phyloP scores from a whole-genome alignment of 2,888 invertebrate species.

The Heliconius ethilla region DNA sequence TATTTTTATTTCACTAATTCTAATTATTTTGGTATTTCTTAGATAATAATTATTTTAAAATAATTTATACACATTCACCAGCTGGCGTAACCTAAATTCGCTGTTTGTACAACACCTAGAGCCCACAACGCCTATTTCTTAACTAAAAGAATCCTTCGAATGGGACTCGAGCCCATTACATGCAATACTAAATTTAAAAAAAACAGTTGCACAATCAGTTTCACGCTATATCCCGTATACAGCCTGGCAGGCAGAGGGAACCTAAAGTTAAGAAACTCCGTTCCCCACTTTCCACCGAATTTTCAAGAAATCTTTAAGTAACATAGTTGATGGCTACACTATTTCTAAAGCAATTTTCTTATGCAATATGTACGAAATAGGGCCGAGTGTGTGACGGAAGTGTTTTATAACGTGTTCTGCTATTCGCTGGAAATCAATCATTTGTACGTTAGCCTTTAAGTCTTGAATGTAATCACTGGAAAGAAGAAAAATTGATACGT shows the following conservation, averaged over 20 bases:
- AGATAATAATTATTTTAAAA: neutral
- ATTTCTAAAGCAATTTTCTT: slow-evolving; percentile 33
- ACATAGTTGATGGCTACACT: slow-evolving; percentile 25
- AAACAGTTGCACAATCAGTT: neutral
- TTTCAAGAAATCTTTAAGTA: neutral
- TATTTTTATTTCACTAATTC: neutral
- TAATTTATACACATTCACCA: neutral
- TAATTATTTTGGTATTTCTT: neutral
- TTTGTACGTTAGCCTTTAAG: neutral
- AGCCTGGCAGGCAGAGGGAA: neutral
- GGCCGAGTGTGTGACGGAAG: slow-evolving; percentile 26
- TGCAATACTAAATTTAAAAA: too few relatives aligned
- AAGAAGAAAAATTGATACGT: neutral
- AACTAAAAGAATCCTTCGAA: too few relatives aligned
- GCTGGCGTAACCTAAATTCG: neutral
- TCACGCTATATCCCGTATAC: neutral
- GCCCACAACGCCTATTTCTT: too few relatives aligned
- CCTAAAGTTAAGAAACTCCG: neutral
- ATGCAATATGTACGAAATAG: slow-evolving; percentile 35
- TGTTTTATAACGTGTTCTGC: neutral
- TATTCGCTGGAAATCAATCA: slow-evolving; percentile 16
- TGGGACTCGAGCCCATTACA: too few relatives aligned
- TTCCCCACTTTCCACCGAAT: neutral
- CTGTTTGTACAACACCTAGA: neutral
- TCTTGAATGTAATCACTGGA: neutral